Evolutionary conservation across 2,113 vertebrate species (phyloP).

Genomic region (Platanista minor): DNA sequence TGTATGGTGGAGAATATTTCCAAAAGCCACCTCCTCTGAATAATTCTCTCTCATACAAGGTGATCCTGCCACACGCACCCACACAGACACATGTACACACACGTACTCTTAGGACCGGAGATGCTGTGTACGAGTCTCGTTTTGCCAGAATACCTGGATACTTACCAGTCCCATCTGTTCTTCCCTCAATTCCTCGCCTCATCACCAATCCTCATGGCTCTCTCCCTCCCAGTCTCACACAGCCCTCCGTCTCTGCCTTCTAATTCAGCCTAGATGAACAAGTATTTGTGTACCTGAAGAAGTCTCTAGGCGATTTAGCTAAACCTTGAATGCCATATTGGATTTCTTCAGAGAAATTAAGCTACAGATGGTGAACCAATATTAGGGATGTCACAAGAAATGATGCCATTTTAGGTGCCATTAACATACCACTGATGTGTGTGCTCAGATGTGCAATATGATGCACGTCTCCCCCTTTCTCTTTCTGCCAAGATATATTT

Average conservation of each 20-base stretch:
- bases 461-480: background rate
- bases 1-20: background rate
- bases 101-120: background rate
- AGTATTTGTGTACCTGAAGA: constrained; percentile 37
- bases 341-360: constrained; percentile 40
- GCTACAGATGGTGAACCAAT: constrained; percentile 50
- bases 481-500: constrained; percentile 31
- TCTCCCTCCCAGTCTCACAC: background rate
- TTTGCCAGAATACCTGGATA: background rate
- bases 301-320: constrained; percentile 1
- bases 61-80: background rate
- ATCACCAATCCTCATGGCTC: background rate
- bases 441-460: constrained; percentile 51
- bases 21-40: background rate
- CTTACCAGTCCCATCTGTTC: background rate
- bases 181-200: background rate
- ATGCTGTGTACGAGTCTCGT: background rate
- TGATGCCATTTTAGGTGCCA: constrained; percentile 27
- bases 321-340: constrained; percentile 20
- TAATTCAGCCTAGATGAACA: background rate
- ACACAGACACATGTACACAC: too few species aligned
- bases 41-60: background rate
- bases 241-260: background rate
- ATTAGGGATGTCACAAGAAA: constrained; percentile 19
- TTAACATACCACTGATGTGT: constrained; percentile 28